Base-by-base conservation (phyloP, 1,140 invertebrate species). In the Scaptomyza montana region DNA sequence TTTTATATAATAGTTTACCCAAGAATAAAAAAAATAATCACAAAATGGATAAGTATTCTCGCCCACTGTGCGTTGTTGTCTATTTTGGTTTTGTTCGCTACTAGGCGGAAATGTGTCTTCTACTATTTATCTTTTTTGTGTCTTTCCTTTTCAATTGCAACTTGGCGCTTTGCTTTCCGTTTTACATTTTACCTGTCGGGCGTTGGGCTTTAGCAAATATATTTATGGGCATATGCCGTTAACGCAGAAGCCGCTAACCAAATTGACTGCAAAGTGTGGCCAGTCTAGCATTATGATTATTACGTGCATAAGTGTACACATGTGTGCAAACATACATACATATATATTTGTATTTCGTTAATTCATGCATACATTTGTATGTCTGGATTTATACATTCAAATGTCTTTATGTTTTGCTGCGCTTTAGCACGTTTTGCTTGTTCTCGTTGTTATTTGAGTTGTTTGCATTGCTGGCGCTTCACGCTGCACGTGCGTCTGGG, bases 51-150 rank as follows among this genome's bases (percentile, higher is more conserved):
- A 56, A 47, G 39, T 16, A 16, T 30, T 64, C 13, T 41, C 16
- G 36, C 16, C 39, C 65, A 65, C 77, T 64, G 61, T 72, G 54
- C 71, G 63, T 66, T 68, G 78, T 67, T 78, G 75, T 82, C 82
- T 86, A 86, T 86, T 86, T 86, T 87, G 71, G 82, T 79, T 87
- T 78, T 75, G 75, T 74, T 74, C 67, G 82, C 82, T 85, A 74
- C 75, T 78, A 59, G 75, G 67, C 82, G 81, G 82, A 86, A 87
- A 78, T 82, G 75, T 81, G 78, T 73, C 82, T 81, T 85, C 73
- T 78, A 81, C 70, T 67, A 78, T 75, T 67, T 66, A 60, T 76
- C 49, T 73, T 68, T 63, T 57, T 50, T 63, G 5, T 33, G 30
- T 47, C 55, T 53, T 39, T 25, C 41, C 75, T 54, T 71, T 73